phyloP scores from a whole-genome alignment of 1,140 invertebrate genomes.

The Calephelis nemesis region DNA sequence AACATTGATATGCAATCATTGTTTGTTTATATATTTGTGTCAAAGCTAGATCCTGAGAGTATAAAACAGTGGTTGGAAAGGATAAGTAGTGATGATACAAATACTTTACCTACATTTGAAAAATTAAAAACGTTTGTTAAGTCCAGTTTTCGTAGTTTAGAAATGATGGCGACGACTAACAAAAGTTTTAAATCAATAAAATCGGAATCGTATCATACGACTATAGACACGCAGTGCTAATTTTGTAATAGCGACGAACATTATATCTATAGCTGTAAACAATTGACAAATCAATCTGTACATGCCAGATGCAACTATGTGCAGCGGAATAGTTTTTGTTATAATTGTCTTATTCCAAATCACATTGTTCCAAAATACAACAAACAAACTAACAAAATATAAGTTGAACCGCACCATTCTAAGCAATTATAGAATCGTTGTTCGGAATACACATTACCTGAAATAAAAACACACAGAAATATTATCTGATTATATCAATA shows the following conservation, averaged over 20 bases:
- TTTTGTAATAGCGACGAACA: constrained; percentile 25
- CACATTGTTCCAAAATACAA: constrained; percentile 27
- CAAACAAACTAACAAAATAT: no score
- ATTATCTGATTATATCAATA: no score
- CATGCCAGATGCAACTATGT: constrained; percentile 25
- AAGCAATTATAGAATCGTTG: no score
- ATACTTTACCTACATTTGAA: constrained; percentile 21
- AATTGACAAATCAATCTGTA: constrained; percentile 22
- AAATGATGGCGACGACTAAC: constrained; percentile 17
- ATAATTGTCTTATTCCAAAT: constrained; percentile 33
- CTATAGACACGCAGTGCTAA: constrained; percentile 18
- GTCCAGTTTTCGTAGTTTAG: constrained; percentile 26
- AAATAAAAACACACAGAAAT: no score
- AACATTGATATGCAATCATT: no score
- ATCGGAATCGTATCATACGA: constrained; percentile 17
- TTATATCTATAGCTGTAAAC: constrained; percentile 30
- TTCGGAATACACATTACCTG: no score
- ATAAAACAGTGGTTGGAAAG: no score
- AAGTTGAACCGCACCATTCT: constrained; percentile 12
- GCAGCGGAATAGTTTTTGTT: constrained; percentile 31
- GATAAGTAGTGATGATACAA: constrained; percentile 6
- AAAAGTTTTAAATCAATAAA: constrained; percentile 4
- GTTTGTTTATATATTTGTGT: no score
- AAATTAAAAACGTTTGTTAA: constrained; percentile 24
- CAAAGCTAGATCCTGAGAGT: no score